Evolutionary conservation across 1,140 invertebrate genomes (phyloP), one percentile per base, ranked within the genome.

Genomic region (Psix sp.): DNA sequence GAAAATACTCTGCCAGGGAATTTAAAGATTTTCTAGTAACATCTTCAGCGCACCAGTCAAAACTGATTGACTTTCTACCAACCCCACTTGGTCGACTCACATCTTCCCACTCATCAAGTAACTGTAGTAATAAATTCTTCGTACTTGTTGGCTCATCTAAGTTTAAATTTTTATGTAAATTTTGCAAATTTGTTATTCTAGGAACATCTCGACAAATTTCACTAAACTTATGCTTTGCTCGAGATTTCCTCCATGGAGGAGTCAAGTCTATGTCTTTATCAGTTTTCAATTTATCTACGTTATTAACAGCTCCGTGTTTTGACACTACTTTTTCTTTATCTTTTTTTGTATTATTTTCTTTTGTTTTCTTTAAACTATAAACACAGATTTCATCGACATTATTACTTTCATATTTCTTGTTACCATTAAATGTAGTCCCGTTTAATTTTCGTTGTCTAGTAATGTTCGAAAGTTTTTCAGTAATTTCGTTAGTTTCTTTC

Each of bases 401-500:
- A 5, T 62, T 59, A 11, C 52, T 90, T 85, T 82, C 89, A 15
- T 74, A 82, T 17, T 70, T 82, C 10, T 78, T 78, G 18, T 24
- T 80, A 15, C 83, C 80, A 20, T 85, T 83, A 31, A 87, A 87
- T 0, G 84, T 83, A 0, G 84, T 86, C 0, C 86, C 86, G 20
- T 86, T 85, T 82, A 65, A 85, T 81, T 77, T 92, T 73, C 86
- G 90, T 87, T 71, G 90, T 88, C 71, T 90, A 87, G 78, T 72
- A 80, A 94, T 92, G 84, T 90, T 91, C 20, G 91, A 92, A 14
- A 94, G 82, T 79, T 93, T 93, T 77, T 94, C 92, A 0, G 92
- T 67, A 18, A 87, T 87, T 56, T 86, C 86, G 35, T 87, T 87
- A 3, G 57, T 66, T 40, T 82, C 74, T 5, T 46, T 74, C 1